These are phyloP conservation scores for Prolemur simus DNA, from an alignment of 2,113 vertebrate species.

Conservation along the genomic window DNA sequence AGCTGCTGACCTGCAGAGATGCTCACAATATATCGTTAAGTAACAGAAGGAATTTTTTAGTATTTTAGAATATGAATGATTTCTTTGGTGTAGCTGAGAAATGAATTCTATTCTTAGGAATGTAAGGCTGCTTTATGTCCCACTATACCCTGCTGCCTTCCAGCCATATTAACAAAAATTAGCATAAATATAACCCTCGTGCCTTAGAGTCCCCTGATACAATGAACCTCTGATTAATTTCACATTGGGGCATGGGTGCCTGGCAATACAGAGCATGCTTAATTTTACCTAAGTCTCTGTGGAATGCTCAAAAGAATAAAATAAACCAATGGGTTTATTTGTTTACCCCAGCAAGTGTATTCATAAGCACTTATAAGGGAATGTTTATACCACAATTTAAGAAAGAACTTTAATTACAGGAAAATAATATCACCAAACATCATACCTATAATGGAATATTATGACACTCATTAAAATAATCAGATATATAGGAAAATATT, in stretches of 20 bases:
- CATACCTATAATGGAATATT: neutral
- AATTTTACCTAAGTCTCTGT: conserved; percentile 48
- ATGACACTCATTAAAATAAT: neutral
- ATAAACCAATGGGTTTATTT: neutral
- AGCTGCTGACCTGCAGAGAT: neutral
- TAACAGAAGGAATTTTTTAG: neutral
- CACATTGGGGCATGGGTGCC: conserved; percentile 31
- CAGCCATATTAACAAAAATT: conserved; percentile 64
- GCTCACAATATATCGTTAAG: neutral
- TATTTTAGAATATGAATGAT: neutral
- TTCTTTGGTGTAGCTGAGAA: conserved; percentile 39
- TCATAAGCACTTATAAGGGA: conserved; percentile 2
- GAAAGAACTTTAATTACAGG: neutral
- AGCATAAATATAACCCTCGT: conserved; percentile 71
- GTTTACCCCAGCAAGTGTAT: neutral
- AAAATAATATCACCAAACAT: neutral
- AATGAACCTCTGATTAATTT: conserved; percentile 62
- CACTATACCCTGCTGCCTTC: conserved; percentile 11
- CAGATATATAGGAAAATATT: neutral
- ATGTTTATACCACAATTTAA: neutral
- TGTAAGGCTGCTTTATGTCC: neutral
- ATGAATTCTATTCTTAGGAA: conserved; percentile 55
- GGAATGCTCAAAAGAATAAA: neutral
- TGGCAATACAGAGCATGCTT: conserved; percentile 38
- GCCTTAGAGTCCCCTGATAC: conserved; percentile 34